Conservation (phyloP, 2,888 invertebrate genomes). For the Torymus auratus region DNA sequence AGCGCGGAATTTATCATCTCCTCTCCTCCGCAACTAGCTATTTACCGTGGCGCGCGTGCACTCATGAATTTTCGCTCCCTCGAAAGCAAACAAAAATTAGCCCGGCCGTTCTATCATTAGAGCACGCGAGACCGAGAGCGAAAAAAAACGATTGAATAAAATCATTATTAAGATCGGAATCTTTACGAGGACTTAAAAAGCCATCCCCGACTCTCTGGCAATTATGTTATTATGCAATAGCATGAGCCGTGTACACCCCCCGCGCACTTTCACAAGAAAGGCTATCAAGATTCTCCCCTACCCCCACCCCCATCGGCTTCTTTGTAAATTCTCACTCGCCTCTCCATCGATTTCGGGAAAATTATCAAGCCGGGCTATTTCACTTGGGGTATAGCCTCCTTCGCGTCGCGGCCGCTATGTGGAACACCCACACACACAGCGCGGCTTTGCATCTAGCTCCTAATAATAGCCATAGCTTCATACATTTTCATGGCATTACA, state of each 20-base stretch:
- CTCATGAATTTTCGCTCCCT: no score
- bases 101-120: not conserved
- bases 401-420: slow-evolving; percentile 4
- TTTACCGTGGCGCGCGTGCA: no score
- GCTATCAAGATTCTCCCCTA: slow-evolving; percentile 40
- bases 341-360: slow-evolving; percentile 47
- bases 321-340: slow-evolving; percentile 27
- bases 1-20: no score
- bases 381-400: not conserved
- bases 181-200: slow-evolving; percentile 17
- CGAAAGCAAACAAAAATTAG: no score
- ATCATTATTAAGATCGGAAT: slow-evolving; percentile 19
- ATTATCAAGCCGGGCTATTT: slow-evolving; percentile 45
- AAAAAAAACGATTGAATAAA: slow-evolving; percentile 25
- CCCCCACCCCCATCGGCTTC: not conserved
- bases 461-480: slow-evolving; percentile 75
- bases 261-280: slow-evolving; percentile 45
- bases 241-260: not conserved
- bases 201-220: slow-evolving; percentile 4
- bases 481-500: slow-evolving; percentile 76
- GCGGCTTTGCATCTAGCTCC: slow-evolving; percentile 72
- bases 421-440: not conserved
- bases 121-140: not conserved
- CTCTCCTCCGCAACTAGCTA: no score
- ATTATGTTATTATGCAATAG: slow-evolving; percentile 55